Evolutionary conservation across 1,140 invertebrate genomes (phyloP).

Genomic region (Drosophila setifemur): DNA sequence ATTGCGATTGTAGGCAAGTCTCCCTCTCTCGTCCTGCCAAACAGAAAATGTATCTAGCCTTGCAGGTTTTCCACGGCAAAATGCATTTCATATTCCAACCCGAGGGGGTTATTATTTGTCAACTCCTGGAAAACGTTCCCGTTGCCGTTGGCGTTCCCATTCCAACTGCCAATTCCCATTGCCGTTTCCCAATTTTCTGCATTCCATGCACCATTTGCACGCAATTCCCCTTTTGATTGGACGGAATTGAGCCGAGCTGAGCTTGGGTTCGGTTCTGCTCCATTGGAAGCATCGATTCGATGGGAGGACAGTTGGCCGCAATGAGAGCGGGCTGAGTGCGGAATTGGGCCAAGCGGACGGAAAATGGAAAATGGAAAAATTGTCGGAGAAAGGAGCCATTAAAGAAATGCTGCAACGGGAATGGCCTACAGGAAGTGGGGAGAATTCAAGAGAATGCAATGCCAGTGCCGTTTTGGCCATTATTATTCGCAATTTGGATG

Average conservation of each 20-base stretch:
- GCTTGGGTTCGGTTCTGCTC: slow-evolving; percentile 2
- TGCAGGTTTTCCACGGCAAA: slow-evolving; percentile 15
- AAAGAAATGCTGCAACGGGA: slow-evolving; percentile 20
- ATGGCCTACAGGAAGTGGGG: slow-evolving; percentile 2
- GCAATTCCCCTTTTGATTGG: background rate
- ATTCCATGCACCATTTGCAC: slow-evolving; percentile 13
- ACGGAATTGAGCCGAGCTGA: background rate
- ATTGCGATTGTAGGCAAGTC: slow-evolving; percentile 19
- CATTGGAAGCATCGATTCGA: slow-evolving; percentile 1
- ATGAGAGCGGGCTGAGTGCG: background rate
- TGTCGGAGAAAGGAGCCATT: slow-evolving; percentile 21
- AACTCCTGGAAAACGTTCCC: background rate
- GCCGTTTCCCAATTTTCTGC: slow-evolving; percentile 28
- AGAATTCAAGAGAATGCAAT: too few species aligned
- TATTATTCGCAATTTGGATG: background rate
- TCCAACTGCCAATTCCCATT: slow-evolving; percentile 6
- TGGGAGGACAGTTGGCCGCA: background rate
- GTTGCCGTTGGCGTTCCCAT: background rate
- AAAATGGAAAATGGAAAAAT: slow-evolving; percentile 3
- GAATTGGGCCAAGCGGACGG: slow-evolving; percentile 11
- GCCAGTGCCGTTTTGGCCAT: background rate
- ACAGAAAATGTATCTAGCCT: slow-evolving; percentile 19
- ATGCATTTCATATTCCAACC: too few species aligned
- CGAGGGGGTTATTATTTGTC: background rate
- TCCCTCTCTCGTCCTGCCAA: too few species aligned